phyloP scores from a whole-genome alignment of 2,888 invertebrate species.

The Cyaniris semiargus region DNA sequence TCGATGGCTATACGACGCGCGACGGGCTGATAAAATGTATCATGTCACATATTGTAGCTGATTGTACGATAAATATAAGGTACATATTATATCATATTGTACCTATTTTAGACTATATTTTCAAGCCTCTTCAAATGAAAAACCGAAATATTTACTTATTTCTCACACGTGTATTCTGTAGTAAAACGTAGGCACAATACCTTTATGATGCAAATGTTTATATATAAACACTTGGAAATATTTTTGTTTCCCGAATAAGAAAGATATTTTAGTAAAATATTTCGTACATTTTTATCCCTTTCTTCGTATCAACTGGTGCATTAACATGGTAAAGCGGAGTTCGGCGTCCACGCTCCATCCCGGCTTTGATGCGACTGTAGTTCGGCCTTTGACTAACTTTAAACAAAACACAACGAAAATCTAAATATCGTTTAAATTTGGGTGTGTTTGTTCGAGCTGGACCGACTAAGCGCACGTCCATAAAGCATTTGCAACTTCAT shows the following conservation, averaged over 20 bases:
- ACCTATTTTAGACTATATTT: neutral
- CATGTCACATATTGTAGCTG: neutral
- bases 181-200: neutral
- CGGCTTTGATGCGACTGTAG: slow-evolving; percentile 3
- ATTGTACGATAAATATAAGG: neutral
- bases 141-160: neutral
- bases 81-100: too few relatives aligned
- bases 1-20: neutral
- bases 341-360: neutral
- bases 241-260: neutral
- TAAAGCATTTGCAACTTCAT: neutral
- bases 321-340: slow-evolving; percentile 29
- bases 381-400: slow-evolving; percentile 6
- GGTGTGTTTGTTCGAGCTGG: neutral
- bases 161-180: neutral
- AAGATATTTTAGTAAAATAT: slow-evolving; percentile 2
- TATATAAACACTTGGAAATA: neutral
- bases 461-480: neutral
- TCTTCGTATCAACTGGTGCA: neutral
- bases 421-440: slow-evolving; percentile 15
- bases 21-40: neutral
- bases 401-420: neutral
- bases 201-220: slow-evolving; percentile 7
- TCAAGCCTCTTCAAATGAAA: neutral
- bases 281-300: slow-evolving; percentile 7